A percentile compares a stretch with the other conserved stretches of the same genome.
Evolutionary conservation across 2,797 vertebrate species (phyloP).

Genomic region (Scolopax rusticola): DNA sequence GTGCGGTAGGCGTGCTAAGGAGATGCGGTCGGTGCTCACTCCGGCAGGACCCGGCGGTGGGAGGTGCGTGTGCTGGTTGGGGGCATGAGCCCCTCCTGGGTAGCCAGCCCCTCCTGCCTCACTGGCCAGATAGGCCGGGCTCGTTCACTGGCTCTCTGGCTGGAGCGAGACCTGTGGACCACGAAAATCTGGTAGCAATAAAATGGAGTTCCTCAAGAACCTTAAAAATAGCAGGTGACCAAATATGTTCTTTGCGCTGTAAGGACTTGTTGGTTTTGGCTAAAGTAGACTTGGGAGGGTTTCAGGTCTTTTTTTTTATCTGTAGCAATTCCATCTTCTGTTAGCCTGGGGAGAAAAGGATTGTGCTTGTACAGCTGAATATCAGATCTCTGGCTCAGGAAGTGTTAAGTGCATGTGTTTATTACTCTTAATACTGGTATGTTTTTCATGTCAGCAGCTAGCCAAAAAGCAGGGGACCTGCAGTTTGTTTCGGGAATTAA

Average conservation of each 20-base stretch:
- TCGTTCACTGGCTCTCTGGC: fast-evolving
- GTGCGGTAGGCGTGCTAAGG: not conserved
- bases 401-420: not conserved
- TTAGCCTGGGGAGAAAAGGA: not conserved
- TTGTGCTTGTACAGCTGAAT: not conserved
- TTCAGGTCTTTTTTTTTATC: not conserved
- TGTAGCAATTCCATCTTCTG: not conserved
- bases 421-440: not conserved
- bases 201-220: not conserved
- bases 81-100: not conserved
- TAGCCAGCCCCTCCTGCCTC: not conserved
- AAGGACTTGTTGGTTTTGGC: not conserved
- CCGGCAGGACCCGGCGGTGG: fast-evolving
- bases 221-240: not conserved
- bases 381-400: not conserved
- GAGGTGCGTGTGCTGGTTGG: not conserved
- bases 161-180: too few species aligned
- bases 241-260: not conserved
- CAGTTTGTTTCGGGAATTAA: not conserved
- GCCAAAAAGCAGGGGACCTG: not conserved
- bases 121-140: fast-evolving
- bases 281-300: not conserved
- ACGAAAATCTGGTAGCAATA: not conserved
- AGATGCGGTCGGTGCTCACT: not conserved
- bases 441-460: not conserved